Evolutionary conservation across 2,113 vertebrate species (phyloP).

Genomic region (Corythornis vintsioides): DNA sequence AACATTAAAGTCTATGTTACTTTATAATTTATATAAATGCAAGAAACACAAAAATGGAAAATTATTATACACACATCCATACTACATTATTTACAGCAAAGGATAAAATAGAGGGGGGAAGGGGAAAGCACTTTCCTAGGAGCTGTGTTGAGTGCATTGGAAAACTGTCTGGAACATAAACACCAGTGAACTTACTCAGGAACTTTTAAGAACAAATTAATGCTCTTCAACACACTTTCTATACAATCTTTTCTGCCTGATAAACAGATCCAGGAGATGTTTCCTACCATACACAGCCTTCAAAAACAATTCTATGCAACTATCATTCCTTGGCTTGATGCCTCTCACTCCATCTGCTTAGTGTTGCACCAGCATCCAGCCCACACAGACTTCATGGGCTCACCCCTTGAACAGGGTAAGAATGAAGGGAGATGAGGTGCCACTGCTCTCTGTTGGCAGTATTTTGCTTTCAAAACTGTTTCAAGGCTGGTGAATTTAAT

Average conservation of each 20-base stretch:
- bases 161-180: background rate
- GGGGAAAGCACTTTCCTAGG: background rate
- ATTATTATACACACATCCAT: background rate
- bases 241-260: background rate
- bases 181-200: background rate
- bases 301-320: background rate
- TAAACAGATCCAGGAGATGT: background rate
- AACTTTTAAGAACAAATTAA: background rate
- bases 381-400: fast-evolving
- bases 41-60: background rate
- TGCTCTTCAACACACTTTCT: background rate
- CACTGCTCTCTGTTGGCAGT: background rate
- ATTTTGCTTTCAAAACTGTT: background rate
- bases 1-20: background rate
- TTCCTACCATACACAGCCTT: fast-evolving
- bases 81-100: background rate
- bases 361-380: background rate
- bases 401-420: background rate
- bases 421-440: background rate
- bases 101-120: fast-evolving
- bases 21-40: background rate
- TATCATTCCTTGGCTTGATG: background rate
- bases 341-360: background rate
- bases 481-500: background rate
- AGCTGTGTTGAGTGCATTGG: background rate